phyloP scores from a whole-genome alignment of 2,113 vertebrate genomes.

The Phrynocephalus versicolor region DNA sequence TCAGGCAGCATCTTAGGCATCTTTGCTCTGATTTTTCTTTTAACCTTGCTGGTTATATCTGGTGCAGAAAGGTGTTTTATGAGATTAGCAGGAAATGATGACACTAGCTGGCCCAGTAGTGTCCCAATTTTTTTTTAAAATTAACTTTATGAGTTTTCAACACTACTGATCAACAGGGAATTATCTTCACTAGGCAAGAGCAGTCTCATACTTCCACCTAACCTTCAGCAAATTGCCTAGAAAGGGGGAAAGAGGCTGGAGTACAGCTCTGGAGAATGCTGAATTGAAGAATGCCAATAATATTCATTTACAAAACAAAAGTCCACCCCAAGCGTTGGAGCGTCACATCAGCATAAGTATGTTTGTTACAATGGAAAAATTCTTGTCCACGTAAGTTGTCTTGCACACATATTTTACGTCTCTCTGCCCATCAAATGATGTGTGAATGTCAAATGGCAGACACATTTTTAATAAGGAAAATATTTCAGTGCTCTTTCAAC shows the following conservation, averaged over 20 bases:
- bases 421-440: neutral
- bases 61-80: neutral
- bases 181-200: neutral
- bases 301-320: constrained; percentile 12
- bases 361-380: neutral
- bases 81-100: neutral
- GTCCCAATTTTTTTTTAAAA: too few species aligned
- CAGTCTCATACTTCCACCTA: neutral
- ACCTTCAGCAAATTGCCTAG: constrained; percentile 11
- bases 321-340: neutral
- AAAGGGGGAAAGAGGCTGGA: neutral
- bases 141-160: neutral
- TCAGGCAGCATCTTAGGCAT: neutral
- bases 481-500: neutral
- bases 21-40: neutral
- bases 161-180: neutral
- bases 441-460: neutral
- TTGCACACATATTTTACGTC: neutral
- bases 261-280: constrained; percentile 12
- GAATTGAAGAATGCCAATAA: neutral
- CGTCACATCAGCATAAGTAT: neutral
- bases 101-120: neutral
- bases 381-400: neutral
- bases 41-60: neutral
- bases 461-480: neutral